Base-by-base conservation (phyloP, 2,113 vertebrate genomes). In the Notothenia coriiceps region DNA sequence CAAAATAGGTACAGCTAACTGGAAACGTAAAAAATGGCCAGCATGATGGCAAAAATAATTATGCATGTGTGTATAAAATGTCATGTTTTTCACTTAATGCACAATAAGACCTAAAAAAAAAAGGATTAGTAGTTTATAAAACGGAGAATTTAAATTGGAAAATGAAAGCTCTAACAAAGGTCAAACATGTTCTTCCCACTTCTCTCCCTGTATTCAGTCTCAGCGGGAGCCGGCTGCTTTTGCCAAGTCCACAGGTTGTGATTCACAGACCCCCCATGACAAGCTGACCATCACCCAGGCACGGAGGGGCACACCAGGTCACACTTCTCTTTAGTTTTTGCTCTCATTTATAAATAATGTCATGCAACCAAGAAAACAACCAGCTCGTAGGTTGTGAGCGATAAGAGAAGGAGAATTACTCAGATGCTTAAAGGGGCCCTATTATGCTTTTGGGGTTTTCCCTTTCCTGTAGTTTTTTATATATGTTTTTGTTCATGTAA, bases 261-360 rank as follows among this genome's bases (percentile, higher is more conserved):
- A 96, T 74, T 94, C 96, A 74, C 94, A 92, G 68, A 93, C 95
- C 10, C 95, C 96, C 9, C 96, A 96, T 66, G 96, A 98, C 76
- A 98, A 95, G 86, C 49, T 98, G 68, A 97, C 96, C 55, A 92
- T 98, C 74, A 92, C 95, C 77, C 96, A 98, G 86, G 97, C 97
- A 25, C 93, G 94, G 72, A 93, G 95, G 44, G 97, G 97, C 82
- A 98, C 97, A 18, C 97, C 97, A 96, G 96, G 97, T 98, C 83
- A 72, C 91, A 85, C n/a, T 35, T 82, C 35, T 70, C 11, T 17
- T 5, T 7, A 18, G 2, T 35, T 46, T 64, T 60, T 35, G 13
- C 29, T 62, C 7, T 1, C 33, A 46, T 55, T 50, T 11, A 10
- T 20, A 18, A 46, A 15, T 14, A 35, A 40, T 69, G 13, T 13